A percentile compares a stretch with the other conserved stretches of the same genome.
Conservation (phyloP, 2,797 vertebrate species). For the Amblyopsis hoosieri region DNA sequence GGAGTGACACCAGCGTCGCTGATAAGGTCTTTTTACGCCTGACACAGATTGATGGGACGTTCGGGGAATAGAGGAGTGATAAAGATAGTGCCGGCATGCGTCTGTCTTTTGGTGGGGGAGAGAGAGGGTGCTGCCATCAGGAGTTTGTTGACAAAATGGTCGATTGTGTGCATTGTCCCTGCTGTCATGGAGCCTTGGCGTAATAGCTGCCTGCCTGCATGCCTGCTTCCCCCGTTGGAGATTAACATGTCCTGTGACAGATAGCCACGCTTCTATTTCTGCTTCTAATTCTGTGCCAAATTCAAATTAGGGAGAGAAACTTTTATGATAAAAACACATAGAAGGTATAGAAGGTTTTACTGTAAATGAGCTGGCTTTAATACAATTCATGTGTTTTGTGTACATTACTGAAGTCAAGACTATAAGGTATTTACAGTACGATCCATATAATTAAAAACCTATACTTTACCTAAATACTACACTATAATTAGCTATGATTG, state of each 20-base stretch:
- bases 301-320: slow-evolving; percentile 20
- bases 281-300: slow-evolving; percentile 35
- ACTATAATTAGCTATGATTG: neutral
- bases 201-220: slow-evolving; percentile 29
- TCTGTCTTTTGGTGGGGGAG: slow-evolving; percentile 22
- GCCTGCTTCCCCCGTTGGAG: slow-evolving; percentile 27
- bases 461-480: slow-evolving; percentile 9
- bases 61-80: slow-evolving; percentile 47
- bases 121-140: slow-evolving; percentile 31
- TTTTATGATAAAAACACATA: neutral
- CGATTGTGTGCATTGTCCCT: slow-evolving; percentile 64
- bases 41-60: slow-evolving; percentile 64
- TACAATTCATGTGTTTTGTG: slow-evolving; percentile 5
- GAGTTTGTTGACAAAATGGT: slow-evolving; percentile 64
- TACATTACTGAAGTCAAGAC: slow-evolving; percentile 14
- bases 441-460: neutral
- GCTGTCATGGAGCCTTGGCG: slow-evolving; percentile 53
- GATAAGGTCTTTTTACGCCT: slow-evolving; percentile 63
- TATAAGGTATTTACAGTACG: neutral
- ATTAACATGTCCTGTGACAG: slow-evolving; percentile 43
- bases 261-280: slow-evolving; percentile 16
- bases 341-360: neutral
- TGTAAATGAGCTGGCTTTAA: neutral
- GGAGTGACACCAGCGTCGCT: slow-evolving; percentile 54
- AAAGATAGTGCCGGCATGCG: slow-evolving; percentile 49